Conservation (phyloP, 2,113 vertebrate genomes). For the Clarias macrocephalus region DNA sequence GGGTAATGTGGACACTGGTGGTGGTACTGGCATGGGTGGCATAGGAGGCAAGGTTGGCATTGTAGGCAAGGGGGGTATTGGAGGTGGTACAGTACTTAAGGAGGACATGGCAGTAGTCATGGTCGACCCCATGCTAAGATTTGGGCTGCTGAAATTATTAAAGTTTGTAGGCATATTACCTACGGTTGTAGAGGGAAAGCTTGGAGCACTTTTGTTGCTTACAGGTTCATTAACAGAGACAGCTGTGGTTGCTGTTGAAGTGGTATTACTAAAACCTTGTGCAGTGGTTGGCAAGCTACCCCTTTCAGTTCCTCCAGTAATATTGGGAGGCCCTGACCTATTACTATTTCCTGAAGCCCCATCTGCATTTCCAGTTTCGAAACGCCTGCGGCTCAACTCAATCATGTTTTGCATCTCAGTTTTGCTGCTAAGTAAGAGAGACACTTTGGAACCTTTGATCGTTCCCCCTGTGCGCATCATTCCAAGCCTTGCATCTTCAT, state of each 20-base stretch:
- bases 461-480: slow-evolving; percentile 99
- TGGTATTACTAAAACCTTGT: slow-evolving; percentile 86
- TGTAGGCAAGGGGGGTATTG: slow-evolving; percentile 87
- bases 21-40: slow-evolving; percentile 89
- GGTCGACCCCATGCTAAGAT: slow-evolving; percentile 80
- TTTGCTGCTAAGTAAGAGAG: slow-evolving; percentile 97
- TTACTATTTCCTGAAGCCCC: slow-evolving; percentile 83
- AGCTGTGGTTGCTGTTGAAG: slow-evolving; percentile 80
- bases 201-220: slow-evolving; percentile 84
- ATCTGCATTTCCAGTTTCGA: slow-evolving; percentile 89
- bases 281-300: slow-evolving; percentile 77
- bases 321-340: slow-evolving; percentile 81
- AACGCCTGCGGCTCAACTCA: slow-evolving; percentile 96
- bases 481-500: slow-evolving; percentile 98
- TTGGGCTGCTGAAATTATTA: slow-evolving; percentile 86
- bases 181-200: slow-evolving; percentile 80
- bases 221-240: slow-evolving; percentile 82
- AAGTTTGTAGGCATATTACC: slow-evolving; percentile 85
- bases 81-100: slow-evolving; percentile 88
- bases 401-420: slow-evolving; percentile 99
- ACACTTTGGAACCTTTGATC: slow-evolving; percentile 98
- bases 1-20: slow-evolving; percentile 88
- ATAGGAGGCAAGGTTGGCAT: slow-evolving; percentile 91
- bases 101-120: slow-evolving; percentile 84
- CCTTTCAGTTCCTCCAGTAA: slow-evolving; percentile 81